Evolutionary conservation across 2,797 vertebrate genomes (phyloP), one percentile per base, ranked within the genome.

Genomic region (Eptatretus atami): DNA sequence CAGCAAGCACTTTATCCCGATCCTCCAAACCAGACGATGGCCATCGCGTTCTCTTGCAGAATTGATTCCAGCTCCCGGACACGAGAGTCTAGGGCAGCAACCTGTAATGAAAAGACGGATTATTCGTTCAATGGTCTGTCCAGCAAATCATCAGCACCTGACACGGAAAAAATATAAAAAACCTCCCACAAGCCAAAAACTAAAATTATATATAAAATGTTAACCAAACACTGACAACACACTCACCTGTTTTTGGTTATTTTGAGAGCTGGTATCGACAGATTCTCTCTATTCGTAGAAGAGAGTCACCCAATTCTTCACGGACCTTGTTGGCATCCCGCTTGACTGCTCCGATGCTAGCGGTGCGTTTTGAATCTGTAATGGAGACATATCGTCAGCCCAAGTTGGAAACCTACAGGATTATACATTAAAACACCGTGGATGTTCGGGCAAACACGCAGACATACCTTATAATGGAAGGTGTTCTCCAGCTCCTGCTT

Each of bases 241-340:
- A 3, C 53, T 67, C 68, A 74, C 87, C 82, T 90, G 80, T 68
- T 82, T 87, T 70, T 86, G 87, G 57, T 92, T 73, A 54, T 65
- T 76, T 52, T n/a, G 71, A 55, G 12, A 95, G 71, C 68, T 86
- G 81, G 3, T 76, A 73, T 0, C 72, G 74, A 52, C 94, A 76
- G 66, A n/a, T n/a, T n/a, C 69, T 80, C 65, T 85, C 80, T 0
- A 88, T 78, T 53, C 80, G 75, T 64, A 83, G 54, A 1, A 66
- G 65, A 2, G 81, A 80, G 71, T 90, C 84, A 52, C 70, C 75
- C 55, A 95, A 77, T 65, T 93, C 81, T 72, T 93, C 82, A n/a
- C 78, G 74, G 61, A 82, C 72, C 53, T 75, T 72, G 67, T 68
- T 79, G 54, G 75, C 78, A 2, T 80, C 73, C 2, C 75, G 66